Evolutionary conservation across 2,888 invertebrate genomes (phyloP).

Genomic region (Aspidiotus destructor): DNA sequence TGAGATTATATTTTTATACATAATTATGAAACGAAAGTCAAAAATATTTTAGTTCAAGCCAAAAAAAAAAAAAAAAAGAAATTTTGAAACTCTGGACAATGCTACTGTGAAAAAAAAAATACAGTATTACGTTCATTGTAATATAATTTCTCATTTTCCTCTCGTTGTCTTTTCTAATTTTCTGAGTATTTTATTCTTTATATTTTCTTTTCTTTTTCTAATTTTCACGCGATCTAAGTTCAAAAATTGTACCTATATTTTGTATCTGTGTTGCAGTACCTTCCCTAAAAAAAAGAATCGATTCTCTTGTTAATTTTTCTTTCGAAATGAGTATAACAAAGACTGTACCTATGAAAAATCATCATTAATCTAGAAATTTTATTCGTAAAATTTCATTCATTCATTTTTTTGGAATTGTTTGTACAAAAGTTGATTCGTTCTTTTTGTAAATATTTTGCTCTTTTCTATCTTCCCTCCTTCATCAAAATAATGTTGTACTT

Average conservation of each 20-base stretch:
- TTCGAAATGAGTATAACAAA: too few species aligned
- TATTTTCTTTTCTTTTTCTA: too few species aligned
- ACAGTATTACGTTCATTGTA: neutral
- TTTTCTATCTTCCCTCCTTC: slow-evolving; percentile 12
- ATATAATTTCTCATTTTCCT: neutral
- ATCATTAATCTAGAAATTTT: too few species aligned
- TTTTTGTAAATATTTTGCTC: neutral
- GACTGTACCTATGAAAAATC: too few species aligned
- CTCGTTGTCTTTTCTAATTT: neutral
- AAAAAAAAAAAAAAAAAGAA: neutral
- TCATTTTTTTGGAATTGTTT: neutral
- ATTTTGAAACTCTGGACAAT: neutral
- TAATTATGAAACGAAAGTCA: too few species aligned
- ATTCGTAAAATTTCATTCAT: neutral
- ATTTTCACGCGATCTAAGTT: too few species aligned
- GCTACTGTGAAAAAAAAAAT: neutral
- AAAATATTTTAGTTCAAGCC: too few species aligned
- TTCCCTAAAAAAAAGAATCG: too few species aligned
- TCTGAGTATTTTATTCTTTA: neutral
- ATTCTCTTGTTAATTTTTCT: too few species aligned
- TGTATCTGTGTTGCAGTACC: too few species aligned
- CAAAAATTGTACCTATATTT: too few species aligned
- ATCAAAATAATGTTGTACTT: slow-evolving; percentile 20
- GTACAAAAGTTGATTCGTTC: neutral
- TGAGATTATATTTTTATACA: too few species aligned